Percentiles rank a stretch among this genome's conserved stretches.
Conservation (phyloP, 1,140 invertebrate genomes). For the Trachelipus rathkii region DNA sequence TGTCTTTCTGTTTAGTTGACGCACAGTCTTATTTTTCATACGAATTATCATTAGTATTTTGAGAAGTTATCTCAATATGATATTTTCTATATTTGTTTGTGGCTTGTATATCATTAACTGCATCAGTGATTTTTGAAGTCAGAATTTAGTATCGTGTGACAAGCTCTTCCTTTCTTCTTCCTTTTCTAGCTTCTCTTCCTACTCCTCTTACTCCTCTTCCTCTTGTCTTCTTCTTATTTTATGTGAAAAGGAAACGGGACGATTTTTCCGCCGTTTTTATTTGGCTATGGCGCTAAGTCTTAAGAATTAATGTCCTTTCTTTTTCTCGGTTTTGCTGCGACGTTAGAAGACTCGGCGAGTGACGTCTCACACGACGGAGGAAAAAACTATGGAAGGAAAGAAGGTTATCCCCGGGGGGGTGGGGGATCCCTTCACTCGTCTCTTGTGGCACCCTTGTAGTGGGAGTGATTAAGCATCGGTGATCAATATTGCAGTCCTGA, state of each 20-base stretch:
- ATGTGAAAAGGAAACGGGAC: not conserved
- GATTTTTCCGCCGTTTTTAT: not conserved
- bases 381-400: conserved; percentile 17
- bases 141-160: too few species aligned
- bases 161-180: too few species aligned
- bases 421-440: conserved; percentile 8
- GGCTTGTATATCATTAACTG: too few species aligned
- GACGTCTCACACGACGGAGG: conserved; percentile 5
- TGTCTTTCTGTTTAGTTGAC: too few species aligned
- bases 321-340: not conserved
- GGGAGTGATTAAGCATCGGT: conserved; percentile 46
- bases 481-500: conserved; percentile 46
- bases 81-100: too few species aligned
- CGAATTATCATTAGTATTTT: too few species aligned
- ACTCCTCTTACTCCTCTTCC: too few species aligned
- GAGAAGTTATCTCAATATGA: too few species aligned
- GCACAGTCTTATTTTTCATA: too few species aligned
- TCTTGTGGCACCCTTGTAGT: conserved; percentile 39
- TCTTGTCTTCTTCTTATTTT: not conserved
- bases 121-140: too few species aligned
- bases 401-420: conserved; percentile 8
- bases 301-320: not conserved
- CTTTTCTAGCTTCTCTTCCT: too few species aligned
- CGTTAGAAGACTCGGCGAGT: not conserved
- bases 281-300: not conserved